These are phyloP conservation scores for Cheilosia scutellata DNA, from an alignment of 2,888 invertebrate species.

Conservation along the genomic window DNA sequence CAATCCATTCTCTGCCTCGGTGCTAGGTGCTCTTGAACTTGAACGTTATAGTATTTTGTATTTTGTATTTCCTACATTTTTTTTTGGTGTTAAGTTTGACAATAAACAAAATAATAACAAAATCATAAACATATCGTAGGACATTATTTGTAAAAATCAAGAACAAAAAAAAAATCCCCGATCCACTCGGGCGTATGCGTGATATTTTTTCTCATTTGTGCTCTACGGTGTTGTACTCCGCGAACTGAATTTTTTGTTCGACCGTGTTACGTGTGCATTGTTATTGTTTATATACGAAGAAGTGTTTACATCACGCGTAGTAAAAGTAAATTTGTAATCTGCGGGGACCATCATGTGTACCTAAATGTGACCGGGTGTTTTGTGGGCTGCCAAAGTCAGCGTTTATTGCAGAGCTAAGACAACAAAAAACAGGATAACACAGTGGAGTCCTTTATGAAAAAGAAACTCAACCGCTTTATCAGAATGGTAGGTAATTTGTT, in stretches of 20 bases:
- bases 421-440: slow-evolving; percentile 22
- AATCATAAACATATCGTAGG: slow-evolving; percentile 40
- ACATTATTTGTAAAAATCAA: slow-evolving; percentile 29
- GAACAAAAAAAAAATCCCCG: slow-evolving; percentile 13
- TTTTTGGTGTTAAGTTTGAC: background rate
- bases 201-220: slow-evolving; percentile 34
- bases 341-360: slow-evolving; percentile 41
- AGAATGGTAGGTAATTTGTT: slow-evolving; percentile 67
- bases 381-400: background rate
- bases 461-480: slow-evolving; percentile 76
- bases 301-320: slow-evolving; percentile 59
- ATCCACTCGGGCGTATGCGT: slow-evolving; percentile 68
- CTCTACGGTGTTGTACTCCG: background rate
- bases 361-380: slow-evolving; percentile 38
- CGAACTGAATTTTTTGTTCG: slow-evolving; percentile 3
- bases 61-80: background rate
- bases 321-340: slow-evolving; percentile 36
- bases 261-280: slow-evolving; percentile 13
- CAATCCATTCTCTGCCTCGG: slow-evolving; percentile 53
- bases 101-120: slow-evolving; percentile 50
- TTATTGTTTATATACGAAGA: slow-evolving; percentile 9
- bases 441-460: slow-evolving; percentile 75
- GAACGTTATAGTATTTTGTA: slow-evolving; percentile 29
- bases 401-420: background rate
- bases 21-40: slow-evolving; percentile 73